A percentile compares a stretch with the other conserved stretches of the same genome.
Evolutionary conservation across 2,797 vertebrate genomes (phyloP).

Genomic region (Natrix natrix): DNA sequence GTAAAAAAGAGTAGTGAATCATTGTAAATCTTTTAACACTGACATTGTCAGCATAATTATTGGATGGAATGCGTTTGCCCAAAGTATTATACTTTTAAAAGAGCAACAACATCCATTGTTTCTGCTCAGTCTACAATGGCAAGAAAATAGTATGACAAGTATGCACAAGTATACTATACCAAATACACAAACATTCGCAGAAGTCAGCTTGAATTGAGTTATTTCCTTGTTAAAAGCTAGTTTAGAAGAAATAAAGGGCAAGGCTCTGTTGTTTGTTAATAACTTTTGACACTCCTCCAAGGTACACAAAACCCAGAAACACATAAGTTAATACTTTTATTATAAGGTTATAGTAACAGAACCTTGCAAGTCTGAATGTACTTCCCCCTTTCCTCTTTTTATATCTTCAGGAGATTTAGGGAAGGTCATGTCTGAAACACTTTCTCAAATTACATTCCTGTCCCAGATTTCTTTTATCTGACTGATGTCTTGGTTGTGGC

Average conservation of each 20-base stretch:
- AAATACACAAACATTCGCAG: background rate
- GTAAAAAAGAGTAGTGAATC: background rate
- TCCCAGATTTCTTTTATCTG: background rate
- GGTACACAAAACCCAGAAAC: background rate
- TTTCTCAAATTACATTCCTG: background rate
- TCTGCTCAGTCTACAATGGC: background rate
- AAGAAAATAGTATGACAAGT: background rate
- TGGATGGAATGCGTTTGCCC: background rate
- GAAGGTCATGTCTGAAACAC: background rate
- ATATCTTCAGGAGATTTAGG: background rate
- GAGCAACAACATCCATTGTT: background rate
- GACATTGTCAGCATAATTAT: background rate
- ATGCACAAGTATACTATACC: background rate
- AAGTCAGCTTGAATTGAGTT: background rate
- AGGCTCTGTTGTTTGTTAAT: background rate
- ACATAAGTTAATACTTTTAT: background rate
- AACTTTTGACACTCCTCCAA: background rate
- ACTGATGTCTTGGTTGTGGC: background rate
- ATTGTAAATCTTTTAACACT: background rate
- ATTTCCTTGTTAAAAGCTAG: background rate
- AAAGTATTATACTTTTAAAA: background rate
- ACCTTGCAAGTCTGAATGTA: background rate
- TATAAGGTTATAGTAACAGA: background rate
- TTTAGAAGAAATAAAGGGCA: background rate
- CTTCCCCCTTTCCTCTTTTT: background rate